phyloP scores from a whole-genome alignment of 2,113 vertebrate species.

The Grantiella picta region DNA sequence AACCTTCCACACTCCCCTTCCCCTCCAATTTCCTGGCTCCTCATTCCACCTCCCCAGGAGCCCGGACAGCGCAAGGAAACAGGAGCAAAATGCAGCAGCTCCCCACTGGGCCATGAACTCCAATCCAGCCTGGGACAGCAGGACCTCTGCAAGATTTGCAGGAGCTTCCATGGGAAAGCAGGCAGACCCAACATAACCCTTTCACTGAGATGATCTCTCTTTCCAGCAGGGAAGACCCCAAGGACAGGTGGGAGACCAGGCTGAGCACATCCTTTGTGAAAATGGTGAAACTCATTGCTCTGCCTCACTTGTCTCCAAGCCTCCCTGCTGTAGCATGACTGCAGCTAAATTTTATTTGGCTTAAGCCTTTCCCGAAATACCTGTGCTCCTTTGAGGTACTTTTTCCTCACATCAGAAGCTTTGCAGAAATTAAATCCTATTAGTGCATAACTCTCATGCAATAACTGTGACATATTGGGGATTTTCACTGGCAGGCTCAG shows the following conservation, averaged over 20 bases:
- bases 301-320: not conserved
- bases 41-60: not conserved
- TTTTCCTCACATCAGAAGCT: not conserved
- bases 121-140: not conserved
- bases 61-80: fast-evolving
- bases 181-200: not conserved
- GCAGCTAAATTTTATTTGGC: not conserved
- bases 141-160: not conserved
- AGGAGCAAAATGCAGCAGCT: not conserved
- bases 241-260: not conserved
- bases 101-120: not conserved
- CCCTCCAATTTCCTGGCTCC: not conserved
- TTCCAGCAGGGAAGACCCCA: not conserved
- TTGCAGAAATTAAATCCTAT: slow-evolving; percentile 23
- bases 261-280: not conserved
- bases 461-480: not conserved
- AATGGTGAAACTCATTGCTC: not conserved
- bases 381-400: not conserved
- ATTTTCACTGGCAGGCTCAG: not conserved
- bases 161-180: not conserved
- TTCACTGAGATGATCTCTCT: not conserved
- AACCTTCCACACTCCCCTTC: not conserved
- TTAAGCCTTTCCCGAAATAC: slow-evolving; percentile 29
- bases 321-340: not conserved
- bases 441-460: not conserved